phyloP scores from a whole-genome alignment of 2,797 vertebrate species.

The Cynopterus sphinx region DNA sequence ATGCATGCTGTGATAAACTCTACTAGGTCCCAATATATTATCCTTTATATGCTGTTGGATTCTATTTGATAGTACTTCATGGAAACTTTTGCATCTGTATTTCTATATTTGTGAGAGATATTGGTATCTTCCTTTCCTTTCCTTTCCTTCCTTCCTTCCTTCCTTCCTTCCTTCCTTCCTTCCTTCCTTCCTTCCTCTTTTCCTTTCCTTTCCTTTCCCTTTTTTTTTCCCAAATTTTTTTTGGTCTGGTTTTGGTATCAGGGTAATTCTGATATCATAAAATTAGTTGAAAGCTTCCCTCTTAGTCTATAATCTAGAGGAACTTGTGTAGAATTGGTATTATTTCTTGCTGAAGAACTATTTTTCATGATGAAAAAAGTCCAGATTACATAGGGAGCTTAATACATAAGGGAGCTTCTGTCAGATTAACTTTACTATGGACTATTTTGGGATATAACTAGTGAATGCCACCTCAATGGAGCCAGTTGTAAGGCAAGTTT shows the following conservation, averaged over 20 bases:
- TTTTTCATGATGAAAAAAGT: neutral
- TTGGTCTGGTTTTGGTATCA: neutral
- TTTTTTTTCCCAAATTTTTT: neutral
- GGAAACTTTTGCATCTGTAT: neutral
- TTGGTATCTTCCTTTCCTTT: neutral
- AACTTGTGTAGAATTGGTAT: neutral
- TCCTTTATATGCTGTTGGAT: neutral
- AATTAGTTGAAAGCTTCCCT: neutral
- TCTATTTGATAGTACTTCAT: neutral
- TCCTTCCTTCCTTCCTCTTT: no score
- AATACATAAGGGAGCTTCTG: neutral
- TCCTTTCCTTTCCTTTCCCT: no score
- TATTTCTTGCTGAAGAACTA: neutral
- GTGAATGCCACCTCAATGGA: neutral
- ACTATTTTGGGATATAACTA: neutral
- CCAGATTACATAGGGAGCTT: neutral
- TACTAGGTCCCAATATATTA: neutral
- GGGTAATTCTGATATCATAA: neutral
- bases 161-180: no score
- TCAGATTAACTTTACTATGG: neutral
- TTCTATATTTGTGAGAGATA: neutral
- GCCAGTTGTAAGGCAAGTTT: neutral
- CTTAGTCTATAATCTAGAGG: neutral
- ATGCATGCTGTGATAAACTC: neutral
- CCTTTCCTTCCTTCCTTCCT: no score